A percentile compares a stretch with the other conserved stretches of the same genome.
Conservation (phyloP, 2,888 invertebrate genomes). For the Lymantria dispar region DNA sequence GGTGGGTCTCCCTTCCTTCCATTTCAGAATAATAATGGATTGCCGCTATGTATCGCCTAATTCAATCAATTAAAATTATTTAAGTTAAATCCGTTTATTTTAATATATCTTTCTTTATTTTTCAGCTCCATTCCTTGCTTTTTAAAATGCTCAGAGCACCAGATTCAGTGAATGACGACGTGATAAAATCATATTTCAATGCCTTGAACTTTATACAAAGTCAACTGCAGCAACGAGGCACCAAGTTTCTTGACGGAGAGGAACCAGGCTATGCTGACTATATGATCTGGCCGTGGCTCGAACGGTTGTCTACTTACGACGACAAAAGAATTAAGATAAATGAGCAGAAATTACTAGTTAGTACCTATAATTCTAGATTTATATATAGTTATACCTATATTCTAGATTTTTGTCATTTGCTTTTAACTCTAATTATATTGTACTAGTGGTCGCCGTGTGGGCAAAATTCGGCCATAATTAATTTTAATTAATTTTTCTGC, state of each 20-base stretch:
- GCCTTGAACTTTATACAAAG: slow-evolving; percentile 84
- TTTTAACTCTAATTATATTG: too few relatives aligned
- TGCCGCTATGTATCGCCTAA: too few relatives aligned
- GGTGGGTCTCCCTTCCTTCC: too few relatives aligned
- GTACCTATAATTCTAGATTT: too few relatives aligned
- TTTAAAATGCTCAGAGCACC: slow-evolving; percentile 46
- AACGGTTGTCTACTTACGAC: slow-evolving; percentile 71
- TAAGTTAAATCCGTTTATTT: too few relatives aligned
- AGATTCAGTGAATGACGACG: slow-evolving; percentile 48
- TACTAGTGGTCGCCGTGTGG: too few relatives aligned
- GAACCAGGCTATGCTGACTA: slow-evolving; percentile 90
- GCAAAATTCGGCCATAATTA: too few relatives aligned
- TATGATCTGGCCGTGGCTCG: slow-evolving; percentile 95
- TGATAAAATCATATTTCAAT: slow-evolving; percentile 41
- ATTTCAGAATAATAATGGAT: too few relatives aligned
- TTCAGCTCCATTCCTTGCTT: slow-evolving; percentile 50
- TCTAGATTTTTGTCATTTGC: too few relatives aligned
- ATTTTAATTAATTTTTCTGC: too few relatives aligned
- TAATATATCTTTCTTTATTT: slow-evolving; percentile 5
- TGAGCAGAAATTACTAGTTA: slow-evolving; percentile 47
- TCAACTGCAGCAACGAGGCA: slow-evolving; percentile 83
- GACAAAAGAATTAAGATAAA: slow-evolving; percentile 78
- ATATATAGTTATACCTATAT: too few relatives aligned
- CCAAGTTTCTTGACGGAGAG: slow-evolving; percentile 83
- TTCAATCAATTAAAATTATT: too few relatives aligned